Evolutionary conservation across 2,797 vertebrate species (phyloP).

Genomic region (Crypturellus tataupa): DNA sequence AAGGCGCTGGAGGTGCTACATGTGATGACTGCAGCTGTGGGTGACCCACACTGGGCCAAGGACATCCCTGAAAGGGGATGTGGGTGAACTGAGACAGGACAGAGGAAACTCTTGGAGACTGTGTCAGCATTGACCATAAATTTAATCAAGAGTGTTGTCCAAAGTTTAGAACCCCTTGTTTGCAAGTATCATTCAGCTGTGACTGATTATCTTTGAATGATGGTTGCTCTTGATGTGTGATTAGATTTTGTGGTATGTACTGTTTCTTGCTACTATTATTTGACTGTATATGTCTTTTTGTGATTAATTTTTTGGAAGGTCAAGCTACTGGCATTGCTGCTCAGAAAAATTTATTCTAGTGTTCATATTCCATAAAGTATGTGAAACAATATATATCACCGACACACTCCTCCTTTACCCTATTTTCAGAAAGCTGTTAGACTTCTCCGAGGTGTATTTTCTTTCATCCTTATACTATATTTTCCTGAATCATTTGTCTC

Average conservation of each 20-base stretch:
- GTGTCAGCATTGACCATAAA: background rate
- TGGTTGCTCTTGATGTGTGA: background rate
- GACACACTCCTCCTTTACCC: background rate
- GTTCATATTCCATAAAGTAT: background rate
- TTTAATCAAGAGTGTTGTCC: background rate
- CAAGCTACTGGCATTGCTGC: background rate
- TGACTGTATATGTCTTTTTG: background rate
- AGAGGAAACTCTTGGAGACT: accelerated
- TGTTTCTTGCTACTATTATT: background rate
- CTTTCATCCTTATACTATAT: background rate
- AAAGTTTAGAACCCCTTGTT: accelerated
- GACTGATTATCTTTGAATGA: background rate
- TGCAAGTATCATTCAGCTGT: background rate
- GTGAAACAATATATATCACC: background rate
- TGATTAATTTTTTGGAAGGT: background rate
- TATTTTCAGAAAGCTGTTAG: background rate
- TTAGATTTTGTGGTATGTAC: background rate
- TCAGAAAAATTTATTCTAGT: background rate
- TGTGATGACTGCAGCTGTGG: accelerated
- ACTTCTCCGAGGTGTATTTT: background rate
- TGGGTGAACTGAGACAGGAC: accelerated
- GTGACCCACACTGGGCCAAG: background rate
- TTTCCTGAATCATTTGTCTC: background rate
- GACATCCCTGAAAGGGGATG: background rate
- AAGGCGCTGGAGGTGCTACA: background rate